Evolutionary conservation across 2,113 vertebrate species (phyloP).

Genomic region (Heptranchias perlo): DNA sequence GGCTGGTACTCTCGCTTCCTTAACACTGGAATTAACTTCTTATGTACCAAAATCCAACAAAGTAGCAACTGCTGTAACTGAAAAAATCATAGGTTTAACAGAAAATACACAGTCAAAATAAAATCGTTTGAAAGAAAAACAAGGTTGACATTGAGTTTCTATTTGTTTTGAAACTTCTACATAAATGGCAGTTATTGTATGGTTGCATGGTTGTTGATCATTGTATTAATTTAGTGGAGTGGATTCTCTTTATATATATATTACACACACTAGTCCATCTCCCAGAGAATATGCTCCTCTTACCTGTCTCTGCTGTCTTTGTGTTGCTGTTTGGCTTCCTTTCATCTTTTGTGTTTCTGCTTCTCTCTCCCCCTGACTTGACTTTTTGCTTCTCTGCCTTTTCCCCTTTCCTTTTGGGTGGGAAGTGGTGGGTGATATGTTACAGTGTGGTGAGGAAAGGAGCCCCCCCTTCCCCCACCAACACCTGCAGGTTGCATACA

Average conservation of each 20-base stretch:
- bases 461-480: no score
- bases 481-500: no score
- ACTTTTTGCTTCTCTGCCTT: no score
- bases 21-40: neutral
- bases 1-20: neutral
- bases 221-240: neutral
- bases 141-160: neutral
- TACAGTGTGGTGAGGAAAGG: no score
- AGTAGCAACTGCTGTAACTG: neutral
- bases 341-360: no score
- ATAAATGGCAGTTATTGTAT: neutral
- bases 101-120: neutral
- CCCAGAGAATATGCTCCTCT: neutral
- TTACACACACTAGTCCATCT: neutral
- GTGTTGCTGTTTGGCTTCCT: no score
- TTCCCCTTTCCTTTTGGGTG: no score
- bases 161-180: neutral
- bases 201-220: neutral
- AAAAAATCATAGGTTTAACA: neutral
- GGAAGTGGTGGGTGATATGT: no score
- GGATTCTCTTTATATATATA: neutral
- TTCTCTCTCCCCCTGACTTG: no score
- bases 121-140: neutral
- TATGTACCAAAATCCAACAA: neutral
- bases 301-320: no score